A percentile compares a stretch with the other conserved stretches of the same genome.
Conservation (phyloP, 2,113 vertebrate species). For the Turdus rufiventris region DNA sequence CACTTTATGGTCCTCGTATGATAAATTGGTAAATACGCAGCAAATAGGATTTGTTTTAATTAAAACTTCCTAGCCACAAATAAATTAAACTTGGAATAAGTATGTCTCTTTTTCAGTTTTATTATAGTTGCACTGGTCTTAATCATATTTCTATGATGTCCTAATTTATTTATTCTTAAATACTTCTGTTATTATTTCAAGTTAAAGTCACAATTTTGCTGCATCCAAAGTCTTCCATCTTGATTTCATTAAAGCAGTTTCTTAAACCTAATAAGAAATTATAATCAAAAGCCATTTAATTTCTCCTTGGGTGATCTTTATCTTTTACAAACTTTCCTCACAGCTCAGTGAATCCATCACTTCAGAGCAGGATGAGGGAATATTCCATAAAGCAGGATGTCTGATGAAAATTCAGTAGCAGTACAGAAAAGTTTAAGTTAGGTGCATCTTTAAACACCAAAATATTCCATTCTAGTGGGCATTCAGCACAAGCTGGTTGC, state of each 20-base stretch:
- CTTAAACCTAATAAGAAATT: neutral
- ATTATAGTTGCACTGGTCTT: neutral
- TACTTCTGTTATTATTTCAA: conserved; percentile 11
- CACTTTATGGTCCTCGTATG: neutral
- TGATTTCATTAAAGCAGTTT: conserved; percentile 18
- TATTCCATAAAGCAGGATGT: neutral
- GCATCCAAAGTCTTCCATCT: neutral
- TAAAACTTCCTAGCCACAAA: conserved; percentile 6
- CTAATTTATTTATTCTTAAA: neutral
- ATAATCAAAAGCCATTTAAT: neutral
- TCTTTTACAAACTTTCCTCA: neutral
- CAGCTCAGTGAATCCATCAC: neutral
- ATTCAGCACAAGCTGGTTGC: neutral
- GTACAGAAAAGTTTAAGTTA: neutral
- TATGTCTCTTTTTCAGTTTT: neutral
- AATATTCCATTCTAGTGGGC: neutral
- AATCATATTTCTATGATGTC: neutral
- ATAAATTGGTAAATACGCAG: conserved; percentile 4
- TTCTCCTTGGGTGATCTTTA: neutral
- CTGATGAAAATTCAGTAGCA: neutral
- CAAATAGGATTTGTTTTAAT: neutral
- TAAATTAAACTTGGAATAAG: neutral
- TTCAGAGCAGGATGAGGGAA: neutral
- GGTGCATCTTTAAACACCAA: neutral
- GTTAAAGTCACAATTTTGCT: neutral